Percentiles rank a stretch among this genome's conserved stretches.
phyloP scores from a whole-genome alignment of 92 coral and sea anemone species.

The Paragorgia papillata region DNA sequence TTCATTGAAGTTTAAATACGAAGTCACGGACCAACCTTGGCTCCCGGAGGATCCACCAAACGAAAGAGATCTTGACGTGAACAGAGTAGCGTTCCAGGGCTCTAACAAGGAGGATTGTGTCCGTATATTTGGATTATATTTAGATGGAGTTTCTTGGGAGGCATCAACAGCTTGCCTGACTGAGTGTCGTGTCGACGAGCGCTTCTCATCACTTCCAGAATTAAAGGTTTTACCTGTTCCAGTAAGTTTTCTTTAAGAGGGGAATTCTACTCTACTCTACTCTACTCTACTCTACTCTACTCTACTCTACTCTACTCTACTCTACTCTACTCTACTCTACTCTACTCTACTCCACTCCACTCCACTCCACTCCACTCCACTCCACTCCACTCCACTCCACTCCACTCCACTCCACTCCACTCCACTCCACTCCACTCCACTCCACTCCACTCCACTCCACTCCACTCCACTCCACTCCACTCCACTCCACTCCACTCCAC shows the following conservation, averaged over 20 bases:
- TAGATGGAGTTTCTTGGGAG: conserved; percentile 98
- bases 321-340: too few relatives aligned
- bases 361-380: too few relatives aligned
- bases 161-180: conserved; percentile 49
- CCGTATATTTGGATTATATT: conserved; percentile 79
- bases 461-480: too few relatives aligned
- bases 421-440: too few relatives aligned
- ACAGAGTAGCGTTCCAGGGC: conserved; percentile 82
- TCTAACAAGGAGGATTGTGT: conserved; percentile 73
- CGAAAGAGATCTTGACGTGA: conserved; percentile 76
- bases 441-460: too few relatives aligned
- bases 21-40: conserved; percentile 75
- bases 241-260: conserved; percentile 58
- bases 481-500: too few relatives aligned
- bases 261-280: too few relatives aligned
- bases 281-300: too few relatives aligned
- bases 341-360: too few relatives aligned
- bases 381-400: too few relatives aligned
- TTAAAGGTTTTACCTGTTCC: conserved; percentile 72
- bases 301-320: too few relatives aligned
- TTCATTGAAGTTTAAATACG: conserved; percentile 76
- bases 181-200: conserved; percentile 74
- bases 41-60: conserved; percentile 61
- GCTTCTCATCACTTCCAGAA: conserved; percentile 80
- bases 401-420: too few relatives aligned